Base-by-base conservation (phyloP, 2,113 vertebrate genomes). In the Peromyscus polionotus region DNA sequence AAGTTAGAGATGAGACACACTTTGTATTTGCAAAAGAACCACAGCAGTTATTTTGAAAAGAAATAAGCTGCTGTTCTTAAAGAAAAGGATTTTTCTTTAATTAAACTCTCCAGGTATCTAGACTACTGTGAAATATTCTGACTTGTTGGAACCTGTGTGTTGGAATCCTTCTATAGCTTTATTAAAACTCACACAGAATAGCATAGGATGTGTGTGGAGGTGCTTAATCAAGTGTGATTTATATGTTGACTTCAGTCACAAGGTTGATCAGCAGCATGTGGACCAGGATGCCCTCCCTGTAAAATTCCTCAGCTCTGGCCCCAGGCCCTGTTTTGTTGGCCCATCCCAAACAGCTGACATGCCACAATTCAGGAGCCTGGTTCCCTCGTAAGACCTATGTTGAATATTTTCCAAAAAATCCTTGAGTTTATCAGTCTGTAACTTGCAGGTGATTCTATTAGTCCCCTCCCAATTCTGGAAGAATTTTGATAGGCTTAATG, bases 91-190 rank as follows among this genome's bases (percentile, higher is more conserved):
- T 96, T 96, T 80, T 93, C 90, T 94, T 96, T 97, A 93, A 94
- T 90, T 91, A 86, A 95, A 95, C 76, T 97, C 72, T 91, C 42
- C 54, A 96, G 83, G 88, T 95, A 91, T 81, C 94, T 92, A 88
- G 83, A 91, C 87, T 93, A 57, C 90, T 59, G 28, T 85, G 86
- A 90, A 79, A 75, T 86, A 84, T 73, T 93, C 90, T 80, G 95
- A 85, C 96, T 97, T 98, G 97, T 89, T 95, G 73, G 73, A 97
- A 97, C 97, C 91, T 88, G 96, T 96, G 63, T 75, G 7, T 70
- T 83, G 75, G 85, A 95, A 97, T 90, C 76, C 95, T 91, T 95
- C 80, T 88, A 11, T 91, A 57, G 94, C 93, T 91, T 94, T 92
- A 90, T 77, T 95, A 91, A 77, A 94, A 88, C 95, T 96, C 88